Evolutionary conservation across 2,888 invertebrate species (phyloP), one percentile per base, ranked within the genome.

Genomic region (Aphrophora alni): DNA sequence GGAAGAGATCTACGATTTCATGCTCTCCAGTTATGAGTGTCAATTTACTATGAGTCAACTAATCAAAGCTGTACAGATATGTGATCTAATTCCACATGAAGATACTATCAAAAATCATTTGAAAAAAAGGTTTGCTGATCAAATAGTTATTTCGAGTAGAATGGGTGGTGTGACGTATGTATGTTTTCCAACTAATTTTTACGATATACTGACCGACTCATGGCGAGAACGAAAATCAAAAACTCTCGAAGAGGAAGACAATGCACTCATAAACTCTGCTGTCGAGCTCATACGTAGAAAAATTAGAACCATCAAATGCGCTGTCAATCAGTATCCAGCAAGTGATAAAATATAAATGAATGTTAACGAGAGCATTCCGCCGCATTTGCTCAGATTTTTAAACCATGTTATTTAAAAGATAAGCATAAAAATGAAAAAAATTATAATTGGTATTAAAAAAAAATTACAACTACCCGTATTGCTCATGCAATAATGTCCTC

Each of bases 41-140:
- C 71, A 71, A 24, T 71, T 71, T 24, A 71, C 71, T 12, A 71
- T 71, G 10, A 12, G 14, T 8, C 71, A 71, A 71, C 71, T 71
- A 12, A 25, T 12, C 10, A 24, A 71, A 71, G 71, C 71, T 71
- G 71, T 71, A 71, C 10, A 71, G 25, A 71, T 71, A 68, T 28
- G 28, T 28, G 73, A 73, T 73, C 27, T 73, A 28, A 73, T 73
- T 73, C 73, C 73, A 17, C 26, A 27, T 27, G 73, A 73, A 73
- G 73, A 73, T 27, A 73, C 73, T 28, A 73, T 73, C 5, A 73
- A 68, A 24, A 71, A 71, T 14, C 24, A 10, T 14, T 71, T 24
- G 5, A 71, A 71, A 71, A 71, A 71, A 12, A 71, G 71, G 25
- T 71, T 71, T 24, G 10, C 10, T 7, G 26, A 71, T 71, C 71